These are phyloP conservation scores for Lepas anatifera DNA, from an alignment of 2,888 invertebrate species.

Conservation along the genomic window DNA sequence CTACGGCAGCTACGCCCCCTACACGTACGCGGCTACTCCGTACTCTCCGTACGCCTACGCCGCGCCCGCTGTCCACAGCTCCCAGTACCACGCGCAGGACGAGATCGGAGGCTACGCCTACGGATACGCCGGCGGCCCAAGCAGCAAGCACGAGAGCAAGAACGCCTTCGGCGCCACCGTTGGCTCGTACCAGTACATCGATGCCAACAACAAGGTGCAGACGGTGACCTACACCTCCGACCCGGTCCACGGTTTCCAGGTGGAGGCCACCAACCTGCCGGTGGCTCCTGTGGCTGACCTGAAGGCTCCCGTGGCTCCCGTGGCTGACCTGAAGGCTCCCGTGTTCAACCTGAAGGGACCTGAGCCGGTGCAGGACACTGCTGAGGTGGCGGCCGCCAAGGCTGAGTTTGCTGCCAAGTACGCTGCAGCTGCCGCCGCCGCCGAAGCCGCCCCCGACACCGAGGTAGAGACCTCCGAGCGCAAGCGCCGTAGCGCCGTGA, in stretches of 20 bases:
- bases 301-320: background rate
- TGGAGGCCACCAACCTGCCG: constrained; percentile 49
- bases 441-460: constrained; percentile 21
- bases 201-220: constrained; percentile 40
- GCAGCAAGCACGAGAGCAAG: too few relatives aligned
- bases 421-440: constrained; percentile 10
- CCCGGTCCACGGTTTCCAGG: constrained; percentile 42
- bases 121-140: constrained; percentile 50
- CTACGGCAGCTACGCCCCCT: background rate
- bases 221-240: constrained; percentile 33
- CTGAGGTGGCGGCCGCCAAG: constrained; percentile 35
- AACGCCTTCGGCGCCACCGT: too few relatives aligned
- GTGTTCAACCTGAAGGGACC: constrained; percentile 19
- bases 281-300: constrained; percentile 28
- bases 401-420: constrained; percentile 13
- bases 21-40: background rate
- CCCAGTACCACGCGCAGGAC: constrained; percentile 4
- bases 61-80: background rate
- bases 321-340: background rate
- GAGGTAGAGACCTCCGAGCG: background rate
- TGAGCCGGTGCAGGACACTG: constrained; percentile 29
- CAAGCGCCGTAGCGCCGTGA: too few relatives aligned
- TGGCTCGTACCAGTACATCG: constrained; percentile 24
- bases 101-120: constrained; percentile 32
- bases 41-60: background rate